These are phyloP conservation scores for Drosophila setosimentum DNA, from an alignment of 2,888 invertebrate genomes.

Conservation along the genomic window DNA sequence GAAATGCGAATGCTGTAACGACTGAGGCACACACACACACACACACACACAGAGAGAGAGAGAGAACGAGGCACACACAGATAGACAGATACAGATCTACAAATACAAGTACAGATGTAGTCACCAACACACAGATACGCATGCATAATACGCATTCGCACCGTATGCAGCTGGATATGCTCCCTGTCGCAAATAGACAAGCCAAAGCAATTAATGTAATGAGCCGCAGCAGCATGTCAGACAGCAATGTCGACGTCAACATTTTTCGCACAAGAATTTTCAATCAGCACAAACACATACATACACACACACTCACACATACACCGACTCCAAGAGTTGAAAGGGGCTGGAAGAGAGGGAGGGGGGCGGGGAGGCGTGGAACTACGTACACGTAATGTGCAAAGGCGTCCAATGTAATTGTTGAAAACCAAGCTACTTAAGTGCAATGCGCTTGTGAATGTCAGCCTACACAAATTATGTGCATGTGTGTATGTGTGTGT, in stretches of 20 bases:
- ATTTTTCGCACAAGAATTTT: conserved; percentile 80
- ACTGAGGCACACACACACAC: conserved; percentile 25
- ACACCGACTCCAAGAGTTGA: conserved; percentile 10
- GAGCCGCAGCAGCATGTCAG: conserved; percentile 78
- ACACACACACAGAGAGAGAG: background rate
- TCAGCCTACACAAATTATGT: conserved; percentile 10
- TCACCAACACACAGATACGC: conserved; percentile 38
- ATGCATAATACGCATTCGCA: conserved; percentile 80
- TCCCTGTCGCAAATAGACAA: conserved; percentile 66
- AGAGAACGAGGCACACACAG: background rate
- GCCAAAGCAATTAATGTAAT: conserved; percentile 81
- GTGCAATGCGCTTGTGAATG: conserved; percentile 49
- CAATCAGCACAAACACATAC: conserved; percentile 72
- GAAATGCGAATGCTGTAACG: conserved; percentile 77
- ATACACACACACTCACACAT: conserved; percentile 51
- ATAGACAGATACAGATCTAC: background rate
- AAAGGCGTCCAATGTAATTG: conserved; percentile 78
- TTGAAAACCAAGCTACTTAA: conserved; percentile 77
- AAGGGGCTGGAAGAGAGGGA: conserved; percentile 3
- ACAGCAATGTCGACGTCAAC: conserved; percentile 73
- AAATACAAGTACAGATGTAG: background rate
- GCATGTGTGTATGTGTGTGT: conserved; percentile 4
- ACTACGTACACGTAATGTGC: conserved; percentile 57
- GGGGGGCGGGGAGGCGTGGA: too few relatives aligned
- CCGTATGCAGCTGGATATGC: conserved; percentile 49